Evolutionary conservation across 2,797 vertebrate genomes (phyloP).

Genomic region (Neostethus bicornis): DNA sequence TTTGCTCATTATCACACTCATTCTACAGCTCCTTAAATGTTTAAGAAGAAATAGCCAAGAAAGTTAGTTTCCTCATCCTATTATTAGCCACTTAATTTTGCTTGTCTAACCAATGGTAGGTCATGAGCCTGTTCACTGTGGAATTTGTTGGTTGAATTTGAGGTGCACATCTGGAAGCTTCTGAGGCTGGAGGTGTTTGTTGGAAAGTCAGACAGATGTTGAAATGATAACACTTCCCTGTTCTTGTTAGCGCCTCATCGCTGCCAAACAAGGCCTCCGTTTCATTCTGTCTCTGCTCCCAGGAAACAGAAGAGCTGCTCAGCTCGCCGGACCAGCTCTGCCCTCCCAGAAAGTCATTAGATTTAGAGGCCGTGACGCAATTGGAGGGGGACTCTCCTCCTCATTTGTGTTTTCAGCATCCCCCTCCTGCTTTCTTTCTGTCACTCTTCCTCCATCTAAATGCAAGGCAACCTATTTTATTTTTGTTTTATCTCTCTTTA

Average conservation of each 20-base stretch:
- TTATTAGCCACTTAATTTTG: constrained; percentile 10
- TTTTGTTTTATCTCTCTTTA: constrained; percentile 75
- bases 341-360: constrained; percentile 88
- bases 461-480: constrained; percentile 71
- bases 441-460: constrained; percentile 59
- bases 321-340: constrained; percentile 84
- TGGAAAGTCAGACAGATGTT: constrained; percentile 67
- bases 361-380: constrained; percentile 57
- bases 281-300: constrained; percentile 58
- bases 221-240: constrained; percentile 37
- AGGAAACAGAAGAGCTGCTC: constrained; percentile 78
- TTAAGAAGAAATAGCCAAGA: constrained; percentile 4
- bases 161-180: constrained; percentile 69
- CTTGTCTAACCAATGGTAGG: constrained; percentile 1
- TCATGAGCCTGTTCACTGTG: constrained; percentile 32
- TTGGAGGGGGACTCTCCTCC: constrained; percentile 48
- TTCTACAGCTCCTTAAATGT: constrained; percentile 8
- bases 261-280: constrained; percentile 12
- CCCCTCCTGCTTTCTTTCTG: constrained; percentile 7
- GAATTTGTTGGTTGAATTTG: constrained; percentile 52
- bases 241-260: constrained; percentile 11
- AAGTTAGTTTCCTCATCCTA: constrained; percentile 8
- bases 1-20: constrained; percentile 23
- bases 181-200: constrained; percentile 52
- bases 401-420: constrained; percentile 47